These are phyloP conservation scores for Liasis olivaceus DNA, from an alignment of 2,797 vertebrate genomes.

Conservation along the genomic window DNA sequence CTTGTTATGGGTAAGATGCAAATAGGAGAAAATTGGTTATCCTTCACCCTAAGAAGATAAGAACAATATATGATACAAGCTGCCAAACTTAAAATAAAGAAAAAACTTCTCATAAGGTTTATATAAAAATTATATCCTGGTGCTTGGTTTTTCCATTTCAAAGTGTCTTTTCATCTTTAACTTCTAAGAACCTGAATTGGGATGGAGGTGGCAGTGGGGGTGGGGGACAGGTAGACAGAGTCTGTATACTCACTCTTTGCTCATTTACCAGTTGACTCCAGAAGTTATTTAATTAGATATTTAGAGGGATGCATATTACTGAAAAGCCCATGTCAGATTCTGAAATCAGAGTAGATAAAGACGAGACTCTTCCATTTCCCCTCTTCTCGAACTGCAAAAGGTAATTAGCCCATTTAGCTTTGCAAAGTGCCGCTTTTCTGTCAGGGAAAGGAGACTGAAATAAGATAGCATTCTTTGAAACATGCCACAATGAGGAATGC, in stretches of 20 bases:
- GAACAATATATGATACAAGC: conserved; percentile 35
- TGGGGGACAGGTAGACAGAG: conserved; percentile 36
- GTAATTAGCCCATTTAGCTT: conserved; percentile 95
- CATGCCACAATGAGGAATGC: conserved; percentile 84
- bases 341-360: conserved; percentile 89
- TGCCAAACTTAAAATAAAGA: conserved; percentile 56
- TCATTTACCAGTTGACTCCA: conserved; percentile 82
- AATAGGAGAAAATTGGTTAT: conserved; percentile 63
- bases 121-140: conserved; percentile 51
- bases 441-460: conserved; percentile 77
- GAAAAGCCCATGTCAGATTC: conserved; percentile 83
- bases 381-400: conserved; percentile 77
- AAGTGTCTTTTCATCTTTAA: conserved; percentile 68
- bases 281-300: conserved; percentile 92
- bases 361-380: conserved; percentile 66
- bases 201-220: not conserved
- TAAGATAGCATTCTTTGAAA: conserved; percentile 91
- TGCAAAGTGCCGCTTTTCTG: conserved; percentile 78
- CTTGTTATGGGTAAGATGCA: conserved; percentile 14
- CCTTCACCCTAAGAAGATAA: conserved; percentile 59
- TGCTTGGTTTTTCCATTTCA: conserved; percentile 65
- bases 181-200: conserved; percentile 59
- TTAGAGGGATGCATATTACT: conserved; percentile 83
- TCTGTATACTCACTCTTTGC: conserved; percentile 76
- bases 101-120: not conserved